Conservation (phyloP, 1,140 invertebrate species). For the Drosophila hydei region DNA sequence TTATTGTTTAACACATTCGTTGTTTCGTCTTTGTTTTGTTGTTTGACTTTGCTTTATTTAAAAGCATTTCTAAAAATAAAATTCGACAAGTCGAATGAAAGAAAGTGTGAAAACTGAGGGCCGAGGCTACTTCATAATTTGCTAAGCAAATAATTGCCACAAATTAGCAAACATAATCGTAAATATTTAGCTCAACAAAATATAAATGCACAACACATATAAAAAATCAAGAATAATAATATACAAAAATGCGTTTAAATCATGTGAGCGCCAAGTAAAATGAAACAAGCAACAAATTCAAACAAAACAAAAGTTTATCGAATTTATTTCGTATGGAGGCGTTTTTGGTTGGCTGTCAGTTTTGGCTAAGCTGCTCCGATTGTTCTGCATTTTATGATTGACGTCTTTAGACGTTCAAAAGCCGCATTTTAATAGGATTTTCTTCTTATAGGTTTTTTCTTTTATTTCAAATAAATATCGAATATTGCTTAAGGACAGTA, state of each 20-base stretch:
- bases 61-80: conserved; percentile 63
- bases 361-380: conserved; percentile 29
- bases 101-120: conserved; percentile 76
- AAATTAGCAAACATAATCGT: conserved; percentile 52
- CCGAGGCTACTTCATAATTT: conserved; percentile 69
- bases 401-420: conserved; percentile 4
- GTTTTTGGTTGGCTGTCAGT: conserved; percentile 28
- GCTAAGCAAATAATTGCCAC: conserved; percentile 48
- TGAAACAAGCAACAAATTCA: neutral
- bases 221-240: conserved; percentile 29
- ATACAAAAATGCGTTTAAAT: conserved; percentile 47
- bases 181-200: conserved; percentile 19
- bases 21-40: neutral
- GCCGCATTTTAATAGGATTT: conserved; percentile 20
- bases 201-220: conserved; percentile 33
- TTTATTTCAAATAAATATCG: neutral
- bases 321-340: conserved; percentile 39
- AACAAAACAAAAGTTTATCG: conserved; percentile 28
- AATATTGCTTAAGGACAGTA: conserved; percentile 10
- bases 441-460: neutral
- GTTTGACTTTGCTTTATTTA: conserved; percentile 45
- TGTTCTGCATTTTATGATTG: conserved; percentile 38
- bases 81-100: conserved; percentile 46
- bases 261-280: conserved; percentile 45
- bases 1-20: conserved; percentile 29